Base-by-base conservation (phyloP, 1,140 invertebrate genomes). In the Saccostrea cuccullata region DNA sequence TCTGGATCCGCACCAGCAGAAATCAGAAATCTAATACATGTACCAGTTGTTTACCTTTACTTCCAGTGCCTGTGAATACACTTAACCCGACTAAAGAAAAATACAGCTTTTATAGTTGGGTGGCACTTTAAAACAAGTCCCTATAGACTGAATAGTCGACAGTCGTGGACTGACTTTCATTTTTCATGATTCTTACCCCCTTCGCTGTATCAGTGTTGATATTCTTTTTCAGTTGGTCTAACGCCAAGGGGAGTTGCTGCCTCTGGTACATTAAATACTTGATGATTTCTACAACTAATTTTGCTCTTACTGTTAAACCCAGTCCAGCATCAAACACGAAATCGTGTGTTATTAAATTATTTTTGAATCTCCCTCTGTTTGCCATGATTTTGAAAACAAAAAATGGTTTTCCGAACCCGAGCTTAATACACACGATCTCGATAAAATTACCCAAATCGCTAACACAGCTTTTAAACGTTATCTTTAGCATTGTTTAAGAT, bases 361-460 rank as follows among this genome's bases (percentile, higher is more conserved):
- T 77, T 77, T 77, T 77, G 30, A 77, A 77, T 30, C 70, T 77
- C 70, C 70, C 70, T 77, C 70, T 77, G 9, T 77, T 77, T 30
- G 70, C 70, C 70, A 77, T 77, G 70, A 77, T 77, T 77, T 77
- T 64, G 17, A 64, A 77, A 77, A 36, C 47, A 47, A 47, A 47
- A 36, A 47, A 9, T 47, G 5, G 47, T 5, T 6, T 47, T 47
- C 47, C 47, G 6, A 47, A 47, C 47, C 47, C 47, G 47, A 47
- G 47, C 47, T 47, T 47, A 47, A 47, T 2, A 47, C 5, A 47
- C 47, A 36, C 70, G 23, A 73, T 13, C 70, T 12, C 70, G 70
- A 36, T 30, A 9, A 4, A 77, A 30, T 30, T 47, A 47, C 1
- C 30, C 30, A 2, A 36, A 36, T 36, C 30, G 30, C 30, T 36